phyloP scores from a whole-genome alignment of 2,797 vertebrate species.

The Eleutherodactylus coqui region DNA sequence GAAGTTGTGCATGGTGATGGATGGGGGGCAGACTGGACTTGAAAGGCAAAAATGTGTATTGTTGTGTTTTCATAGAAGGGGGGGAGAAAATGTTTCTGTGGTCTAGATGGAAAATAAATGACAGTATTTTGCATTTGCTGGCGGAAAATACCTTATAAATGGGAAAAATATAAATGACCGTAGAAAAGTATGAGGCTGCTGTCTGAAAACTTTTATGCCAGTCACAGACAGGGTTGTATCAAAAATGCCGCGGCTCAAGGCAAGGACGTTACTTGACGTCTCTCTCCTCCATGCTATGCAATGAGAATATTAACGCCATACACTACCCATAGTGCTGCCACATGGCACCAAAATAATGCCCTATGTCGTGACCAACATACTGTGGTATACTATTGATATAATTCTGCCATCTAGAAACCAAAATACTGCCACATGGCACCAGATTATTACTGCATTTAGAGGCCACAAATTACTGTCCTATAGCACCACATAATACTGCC shows the following conservation, averaged over 20 bases:
- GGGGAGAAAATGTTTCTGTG: neutral
- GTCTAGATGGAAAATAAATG: neutral
- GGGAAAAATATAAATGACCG: neutral
- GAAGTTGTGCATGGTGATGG: neutral
- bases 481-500: neutral
- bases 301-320: neutral
- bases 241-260: neutral
- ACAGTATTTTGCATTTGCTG: neutral
- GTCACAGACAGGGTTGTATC: neutral
- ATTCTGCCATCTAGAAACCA: neutral
- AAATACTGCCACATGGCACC: neutral
- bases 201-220: too few relatives aligned
- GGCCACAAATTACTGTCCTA: neutral
- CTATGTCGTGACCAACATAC: neutral
- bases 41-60: neutral
- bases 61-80: neutral
- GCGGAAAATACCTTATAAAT: neutral
- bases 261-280: neutral
- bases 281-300: neutral
- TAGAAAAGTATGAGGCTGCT: neutral
- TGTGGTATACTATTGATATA: neutral
- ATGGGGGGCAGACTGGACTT: neutral
- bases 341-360: neutral
- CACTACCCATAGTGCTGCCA: neutral
- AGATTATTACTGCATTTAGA: neutral